Base-by-base conservation (phyloP, 2,888 invertebrate genomes). In the Diaperis boleti region DNA sequence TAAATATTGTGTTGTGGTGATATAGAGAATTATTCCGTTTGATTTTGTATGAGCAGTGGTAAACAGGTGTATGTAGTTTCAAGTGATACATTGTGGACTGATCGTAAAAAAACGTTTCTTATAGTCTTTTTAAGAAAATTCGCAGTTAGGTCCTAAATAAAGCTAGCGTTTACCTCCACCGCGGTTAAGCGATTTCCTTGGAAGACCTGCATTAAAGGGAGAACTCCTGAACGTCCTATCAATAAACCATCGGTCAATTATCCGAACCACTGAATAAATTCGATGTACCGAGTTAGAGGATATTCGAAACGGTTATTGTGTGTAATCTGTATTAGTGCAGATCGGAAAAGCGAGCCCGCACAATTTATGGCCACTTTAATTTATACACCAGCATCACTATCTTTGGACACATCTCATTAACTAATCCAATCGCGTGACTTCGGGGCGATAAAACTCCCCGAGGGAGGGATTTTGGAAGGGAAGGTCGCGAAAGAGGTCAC, bases 321-420 rank as follows among this genome's bases (percentile, higher is more conserved):
- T 11, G 31, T 61, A 61, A 66, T 62, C 64, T 64, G 54, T 49
- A 62, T 66, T 66, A 66, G 55, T 33, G n/a, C 52, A 42, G 47
- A 56, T 55, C 42, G 49, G 50, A 59, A 55, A n/a, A 33, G 35
- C 52, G 52, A 49, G 59, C 47, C 60, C 56, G 55, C 54, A 45
- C 64, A 61, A 71, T 71, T 69, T 70, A 71, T 66, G 54, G 61
- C 44, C 49, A 57, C 67, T 68, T 69, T 69, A 71, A 71, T 71
- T 70, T 69, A 71, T 70, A 66, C 70, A 66, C 62, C 64, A 65
- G 62, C 61, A 42, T 62, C 49, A 47, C 61, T 70, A 69, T 71
- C 70, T 68, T 57, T 47, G 52, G 64, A 63, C 68, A 69, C 68
- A 71, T 71, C 71, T 69, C 70, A 70, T 69, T 70, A 71, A 68